These are phyloP conservation scores for Aphyosemion australe DNA, from an alignment of 2,113 vertebrate species.

Conservation along the genomic window DNA sequence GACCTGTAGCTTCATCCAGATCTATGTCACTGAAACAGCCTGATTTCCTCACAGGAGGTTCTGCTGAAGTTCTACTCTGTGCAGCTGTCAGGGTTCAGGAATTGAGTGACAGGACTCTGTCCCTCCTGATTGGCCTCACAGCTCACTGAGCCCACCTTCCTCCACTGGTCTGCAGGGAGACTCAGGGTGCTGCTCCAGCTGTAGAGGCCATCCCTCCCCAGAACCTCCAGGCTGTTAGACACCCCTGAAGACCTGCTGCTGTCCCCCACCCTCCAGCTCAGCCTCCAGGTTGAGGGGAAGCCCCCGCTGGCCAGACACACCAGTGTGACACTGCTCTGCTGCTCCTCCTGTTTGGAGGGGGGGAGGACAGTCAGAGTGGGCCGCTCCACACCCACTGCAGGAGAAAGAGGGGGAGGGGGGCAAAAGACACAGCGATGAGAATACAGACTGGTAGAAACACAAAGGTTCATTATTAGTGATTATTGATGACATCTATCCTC, in stretches of 20 bases:
- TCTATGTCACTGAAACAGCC: background rate
- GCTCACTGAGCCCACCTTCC: slow-evolving; percentile 32
- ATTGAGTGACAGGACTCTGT: slow-evolving; percentile 49
- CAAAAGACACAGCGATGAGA: background rate
- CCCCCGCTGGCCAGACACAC: slow-evolving; percentile 60
- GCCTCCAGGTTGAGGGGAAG: slow-evolving; percentile 5
- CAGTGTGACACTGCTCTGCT: slow-evolving; percentile 54
- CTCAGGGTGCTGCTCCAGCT: slow-evolving; percentile 51
- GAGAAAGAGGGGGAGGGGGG: slow-evolving; percentile 1
- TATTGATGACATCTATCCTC: background rate
- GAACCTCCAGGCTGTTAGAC: slow-evolving; percentile 10
- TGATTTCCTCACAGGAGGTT: slow-evolving; percentile 11
- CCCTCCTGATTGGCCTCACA: slow-evolving; percentile 57
- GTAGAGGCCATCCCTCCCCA: slow-evolving; percentile 6
- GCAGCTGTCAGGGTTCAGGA: slow-evolving; percentile 47
- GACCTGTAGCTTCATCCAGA: too few species aligned
- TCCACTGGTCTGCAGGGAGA: slow-evolving; percentile 41
- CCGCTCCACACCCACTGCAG: slow-evolving; percentile 38
- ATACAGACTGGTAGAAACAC: background rate
- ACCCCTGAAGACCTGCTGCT: slow-evolving; percentile 6
- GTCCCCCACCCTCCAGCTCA: slow-evolving; percentile 14
- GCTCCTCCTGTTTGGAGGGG: slow-evolving; percentile 52
- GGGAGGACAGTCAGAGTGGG: slow-evolving; percentile 64
- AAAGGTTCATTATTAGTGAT: background rate
- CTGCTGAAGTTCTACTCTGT: slow-evolving; percentile 44